phyloP scores from a whole-genome alignment of 2,888 invertebrate genomes.

The Sisyra terminalis region DNA sequence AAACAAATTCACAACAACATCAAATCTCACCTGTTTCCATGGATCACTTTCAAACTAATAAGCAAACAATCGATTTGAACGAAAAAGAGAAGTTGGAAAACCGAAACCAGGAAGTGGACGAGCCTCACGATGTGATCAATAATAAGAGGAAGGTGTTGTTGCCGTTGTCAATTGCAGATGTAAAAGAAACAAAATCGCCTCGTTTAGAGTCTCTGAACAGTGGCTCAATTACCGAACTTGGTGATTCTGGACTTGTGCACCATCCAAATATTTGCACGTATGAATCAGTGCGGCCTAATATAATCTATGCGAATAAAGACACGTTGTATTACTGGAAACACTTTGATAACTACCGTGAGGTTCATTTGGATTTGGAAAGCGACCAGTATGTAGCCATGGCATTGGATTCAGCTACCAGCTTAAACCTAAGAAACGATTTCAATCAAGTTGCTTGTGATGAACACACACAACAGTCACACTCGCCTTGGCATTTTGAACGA shows the following conservation, averaged over 20 bases:
- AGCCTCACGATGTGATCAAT: neutral
- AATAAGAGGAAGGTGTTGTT: neutral
- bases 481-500: neutral
- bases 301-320: conserved; percentile 1
- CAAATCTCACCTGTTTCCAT: too few species aligned
- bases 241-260: neutral
- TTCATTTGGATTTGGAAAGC: neutral
- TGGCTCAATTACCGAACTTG: neutral
- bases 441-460: too few species aligned
- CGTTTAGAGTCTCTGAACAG: neutral
- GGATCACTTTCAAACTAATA: neutral
- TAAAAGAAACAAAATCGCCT: neutral
- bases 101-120: neutral
- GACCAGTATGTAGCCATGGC: neutral
- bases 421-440: too few species aligned
- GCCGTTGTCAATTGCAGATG: neutral
- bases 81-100: neutral
- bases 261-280: conserved; percentile 1
- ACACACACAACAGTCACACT: too few species aligned
- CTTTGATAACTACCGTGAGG: neutral
- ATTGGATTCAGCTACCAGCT: neutral
- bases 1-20: neutral
- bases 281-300: neutral
- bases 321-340: conserved; percentile 2
- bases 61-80: too few species aligned